phyloP scores from a whole-genome alignment of 2,113 vertebrate genomes.

The Polypterus senegalus region DNA sequence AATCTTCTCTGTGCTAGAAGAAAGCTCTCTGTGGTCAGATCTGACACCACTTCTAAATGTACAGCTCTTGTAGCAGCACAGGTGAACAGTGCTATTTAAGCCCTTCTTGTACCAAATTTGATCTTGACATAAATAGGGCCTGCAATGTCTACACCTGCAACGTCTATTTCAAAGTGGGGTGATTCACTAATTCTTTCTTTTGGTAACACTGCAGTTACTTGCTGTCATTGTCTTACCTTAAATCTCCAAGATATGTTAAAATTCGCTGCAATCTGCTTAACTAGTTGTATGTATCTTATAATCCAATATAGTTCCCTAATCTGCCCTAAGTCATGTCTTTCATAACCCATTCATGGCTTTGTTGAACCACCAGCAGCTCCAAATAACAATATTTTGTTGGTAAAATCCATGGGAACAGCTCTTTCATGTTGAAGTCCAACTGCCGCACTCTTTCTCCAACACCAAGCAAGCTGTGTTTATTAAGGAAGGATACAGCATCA shows the following conservation, averaged over 20 bases:
- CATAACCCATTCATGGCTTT: conserved; percentile 10
- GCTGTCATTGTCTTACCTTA: conserved; percentile 8
- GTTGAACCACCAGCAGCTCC: conserved; percentile 12
- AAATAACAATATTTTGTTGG: conserved; percentile 10
- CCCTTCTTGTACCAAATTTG: neutral
- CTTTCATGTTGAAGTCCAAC: conserved; percentile 13
- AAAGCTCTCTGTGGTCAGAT: conserved; percentile 5
- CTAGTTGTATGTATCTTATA: conserved; percentile 4
- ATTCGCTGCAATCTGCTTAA: conserved; percentile 5
- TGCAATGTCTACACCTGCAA: conserved; percentile 16
- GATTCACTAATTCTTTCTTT: conserved; percentile 12
- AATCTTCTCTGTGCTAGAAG: neutral
- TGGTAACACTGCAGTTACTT: conserved; percentile 9
- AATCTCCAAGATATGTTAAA: conserved; percentile 12
- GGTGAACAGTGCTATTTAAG: conserved; percentile 16
- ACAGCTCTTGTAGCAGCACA: conserved; percentile 12
- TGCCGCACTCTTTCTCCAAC: conserved; percentile 18
- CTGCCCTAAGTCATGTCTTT: conserved; percentile 15
- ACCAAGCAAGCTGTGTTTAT: conserved; percentile 9
- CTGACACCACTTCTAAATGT: conserved; percentile 15
- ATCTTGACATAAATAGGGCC: conserved; percentile 11
- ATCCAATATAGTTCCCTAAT: conserved; percentile 13
- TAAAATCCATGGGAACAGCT: conserved; percentile 13
- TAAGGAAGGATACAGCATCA: conserved; percentile 2
- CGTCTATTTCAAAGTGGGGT: conserved; percentile 8